Evolutionary conservation across 2,113 vertebrate genomes (phyloP), one percentile per base, ranked within the genome.

Genomic region (Petromus typicus): DNA sequence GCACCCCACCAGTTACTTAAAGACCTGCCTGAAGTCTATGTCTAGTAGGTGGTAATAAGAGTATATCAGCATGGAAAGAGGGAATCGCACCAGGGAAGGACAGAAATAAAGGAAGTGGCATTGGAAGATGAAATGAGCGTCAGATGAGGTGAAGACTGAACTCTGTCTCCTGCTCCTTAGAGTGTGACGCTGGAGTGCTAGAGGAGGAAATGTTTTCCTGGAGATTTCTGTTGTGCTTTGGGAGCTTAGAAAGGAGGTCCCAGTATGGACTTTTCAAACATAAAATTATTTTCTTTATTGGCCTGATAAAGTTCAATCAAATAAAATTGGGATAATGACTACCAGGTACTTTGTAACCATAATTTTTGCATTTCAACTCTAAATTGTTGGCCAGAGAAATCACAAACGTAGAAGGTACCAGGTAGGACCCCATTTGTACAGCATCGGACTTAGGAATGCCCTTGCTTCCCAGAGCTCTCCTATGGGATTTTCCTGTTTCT

Each of bases 181-280:
- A 18, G 43, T 25, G 80, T 63, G 54, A 76, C 30, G 3, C 34
- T 20, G 81, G 20, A n/a, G 37, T 14, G 3, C 9, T 56, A 6
- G 7, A 3, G 2, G 30, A 37, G 18, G 54, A 34, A 18, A 37
- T 11, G 3, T 75, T 80, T 69, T 37, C 22, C 56, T 37, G 2
- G n/a, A 79, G 56, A 75, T 20, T 85, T 51, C 8, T 1, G 51
- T 23, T 34, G 43, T 83, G 7, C 48, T 84, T 57, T 37, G 40
- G 57, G 37, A 91, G 63, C 40, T 75, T 78, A 56, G 22, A 87
- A 90, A 90, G 37, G 67, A 95, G 86, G 48, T 78, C 56, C 43
- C 20, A 27, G 0, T 56, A 45, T 80, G 67, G 69, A 66, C n/a
- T 86, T 83, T 40, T 67, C n/a, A 81, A 71, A 48, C 51, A 66